Evolutionary conservation across 2,113 vertebrate species (phyloP), one percentile per base, ranked within the genome.

Genomic region (Sula dactylatra): DNA sequence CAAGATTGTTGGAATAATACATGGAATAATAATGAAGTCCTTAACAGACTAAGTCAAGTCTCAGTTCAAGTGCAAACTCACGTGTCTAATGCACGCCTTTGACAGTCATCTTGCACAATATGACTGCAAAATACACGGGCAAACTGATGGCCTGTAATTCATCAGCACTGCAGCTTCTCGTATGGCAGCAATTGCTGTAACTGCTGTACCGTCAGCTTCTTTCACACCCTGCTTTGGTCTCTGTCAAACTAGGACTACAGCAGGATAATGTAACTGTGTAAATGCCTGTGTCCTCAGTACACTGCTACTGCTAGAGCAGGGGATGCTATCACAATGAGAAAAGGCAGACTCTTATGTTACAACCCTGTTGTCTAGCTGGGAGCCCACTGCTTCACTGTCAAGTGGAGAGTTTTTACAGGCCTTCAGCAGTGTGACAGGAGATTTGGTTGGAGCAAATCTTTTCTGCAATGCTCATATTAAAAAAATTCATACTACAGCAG

Each of bases 21-120:
- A 11, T 13, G 44, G n/a, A 71, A 82, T 82, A 86, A 90, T 56
- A 92, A 77, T 29, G 34, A 79, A 89, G 73, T 74, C 73, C 73
- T 87, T 72, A 62, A 72, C 34, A 79, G 77, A 47, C 12, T 50
- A 64, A 77, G 64, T 45, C 67, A 73, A 58, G 80, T 61, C 69
- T 65, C 61, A 12, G 52, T 54, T 52, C 40, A 85, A 54, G 86
- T 34, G 58, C 88, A 88, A 82, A 64, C 40, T 93, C 40, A 13
- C 5, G 3, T 25, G 50, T 89, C 42, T 47, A 34, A 25, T 14
- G 47, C n/a, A 4, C 15, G 22, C 47, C 21, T 54, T 34, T 54
- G 67, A 19, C 7, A 16, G 36, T 24, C 67, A 34, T 47, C 55
- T 86, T 92, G 61, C 56, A 65, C 61, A 65, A 47, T 13, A 34